Base-by-base conservation (phyloP, 1,140 invertebrate genomes). In the Drosophila lacteicornis region DNA sequence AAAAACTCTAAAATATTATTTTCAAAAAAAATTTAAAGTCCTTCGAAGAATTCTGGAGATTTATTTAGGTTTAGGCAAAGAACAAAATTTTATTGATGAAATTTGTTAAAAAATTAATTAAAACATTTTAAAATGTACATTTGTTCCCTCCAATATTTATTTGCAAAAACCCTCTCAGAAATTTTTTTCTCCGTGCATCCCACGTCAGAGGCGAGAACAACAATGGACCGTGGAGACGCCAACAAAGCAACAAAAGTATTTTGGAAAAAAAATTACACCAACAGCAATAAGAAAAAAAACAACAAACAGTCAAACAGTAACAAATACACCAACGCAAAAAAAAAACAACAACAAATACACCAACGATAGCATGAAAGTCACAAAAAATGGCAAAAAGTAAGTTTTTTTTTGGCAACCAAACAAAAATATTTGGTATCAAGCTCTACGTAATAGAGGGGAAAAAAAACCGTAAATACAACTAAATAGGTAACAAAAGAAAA, bases 341-440 rank as follows among this genome's bases (percentile, higher is more conserved):
- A 36, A 45, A 59, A 12, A 43, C 22, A 42, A 9, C 55, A 47
- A 60, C 43, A 47, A 17, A 43, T 1, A 17, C 43, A 47, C 27
- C 27, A 45, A 60, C 17, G 17, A 33, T 8, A 8, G 15, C 27
- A 25, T 7, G 3, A 61, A 61, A 50, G 12, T 36, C 30, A 25
- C 45, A 19, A 61, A 61, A 45, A 50, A 38, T 46, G 30, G 4
- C 57, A 33, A 51, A 11, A 36, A 36, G 33, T 12, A 12, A 71
- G 78, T 50, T 56, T 68, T 22, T 80, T 81, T 81, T 81, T 81
- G 73, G 79, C 79, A 80, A 50, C 74, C 74, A 82, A 77, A 77
- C 67, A 80, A 77, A 80, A 82, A 77, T 80, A 82, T 82, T 80
- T 82, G 58, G 78, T 82, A 80, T 77, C 76, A 73, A 79, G 66